phyloP scores from a whole-genome alignment of 2,888 invertebrate species.

The Polymixis flavicincta region DNA sequence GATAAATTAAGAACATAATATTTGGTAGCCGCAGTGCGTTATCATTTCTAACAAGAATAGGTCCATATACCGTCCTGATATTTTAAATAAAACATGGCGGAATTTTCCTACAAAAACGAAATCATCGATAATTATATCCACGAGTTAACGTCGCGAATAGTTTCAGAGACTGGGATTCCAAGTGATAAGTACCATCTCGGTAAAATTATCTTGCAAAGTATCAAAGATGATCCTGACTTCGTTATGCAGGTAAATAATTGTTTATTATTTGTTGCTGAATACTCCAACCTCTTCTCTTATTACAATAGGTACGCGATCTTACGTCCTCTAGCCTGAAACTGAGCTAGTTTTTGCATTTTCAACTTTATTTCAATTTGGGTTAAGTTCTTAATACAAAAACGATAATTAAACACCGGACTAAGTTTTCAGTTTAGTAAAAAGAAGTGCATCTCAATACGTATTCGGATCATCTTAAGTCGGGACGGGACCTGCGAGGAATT shows the following conservation, averaged over 20 bases:
- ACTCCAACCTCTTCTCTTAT: too few relatives aligned
- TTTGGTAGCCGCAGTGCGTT: background rate
- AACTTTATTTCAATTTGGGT: too few relatives aligned
- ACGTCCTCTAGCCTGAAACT: too few relatives aligned
- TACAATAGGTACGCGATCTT: too few relatives aligned
- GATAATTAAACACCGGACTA: too few relatives aligned
- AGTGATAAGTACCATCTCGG: slow-evolving; percentile 72
- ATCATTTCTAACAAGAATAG: background rate
- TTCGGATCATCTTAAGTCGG: too few relatives aligned
- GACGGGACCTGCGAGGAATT: too few relatives aligned
- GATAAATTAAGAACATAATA: background rate
- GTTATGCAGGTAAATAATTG: slow-evolving; percentile 59
- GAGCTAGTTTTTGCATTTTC: too few relatives aligned
- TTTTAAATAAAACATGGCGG: slow-evolving; percentile 10
- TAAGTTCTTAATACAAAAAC: too few relatives aligned
- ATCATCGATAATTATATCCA: slow-evolving; percentile 62
- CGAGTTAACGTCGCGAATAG: slow-evolving; percentile 67
- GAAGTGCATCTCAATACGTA: too few relatives aligned
- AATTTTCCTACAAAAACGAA: slow-evolving; percentile 27
- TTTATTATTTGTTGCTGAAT: background rate
- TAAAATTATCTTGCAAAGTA: slow-evolving; percentile 52
- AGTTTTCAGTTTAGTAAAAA: too few relatives aligned
- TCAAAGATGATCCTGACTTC: slow-evolving; percentile 56
- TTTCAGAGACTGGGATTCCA: slow-evolving; percentile 69
- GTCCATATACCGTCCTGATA: background rate